Base-by-base conservation (phyloP, 2,113 vertebrate genomes). In the Grus americana region DNA sequence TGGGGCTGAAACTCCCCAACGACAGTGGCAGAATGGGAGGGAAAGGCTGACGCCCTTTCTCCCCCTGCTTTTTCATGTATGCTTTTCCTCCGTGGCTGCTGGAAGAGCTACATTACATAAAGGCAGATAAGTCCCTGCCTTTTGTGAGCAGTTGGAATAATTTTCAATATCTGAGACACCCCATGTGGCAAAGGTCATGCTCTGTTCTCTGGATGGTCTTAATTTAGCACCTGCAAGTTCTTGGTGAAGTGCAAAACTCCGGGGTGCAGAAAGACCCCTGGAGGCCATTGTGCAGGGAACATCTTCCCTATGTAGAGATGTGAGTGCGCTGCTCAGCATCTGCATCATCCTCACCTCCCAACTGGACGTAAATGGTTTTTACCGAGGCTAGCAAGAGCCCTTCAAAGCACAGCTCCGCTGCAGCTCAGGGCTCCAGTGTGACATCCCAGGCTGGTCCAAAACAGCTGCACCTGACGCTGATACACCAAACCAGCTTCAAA, bases 131-230 rank as follows among this genome's bases (percentile, higher is more conserved):
- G 17, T 86, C 27, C 26, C 15, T 72, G 70, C 15, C 40, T 94
- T 94, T 81, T 93, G 84, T 68, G 70, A 95, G 70, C 34, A n/a
- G 74, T 4, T 40, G 40, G 87, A 90, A 95, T 65, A 49, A 82
- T 55, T 88, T 97, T 94, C 87, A 49, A 5, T 92, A 90, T 95
- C 87, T 93, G 71, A 96, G 94, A 82, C 78, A 54, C 71, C 81
- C 78, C 29, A 52, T 82, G 70, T 87, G 66, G 81, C 90, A 85
- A 73, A 96, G 94, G 94, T 96, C 81, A 6, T 58, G 87, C 66
- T 76, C 87, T 94, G 93, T 96, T 96, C 96, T 96, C 84, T 90
- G 36, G 54, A 83, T n/a, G 54, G 32, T 82, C 93, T 96, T 96
- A 90, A 93, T 94, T 93, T 96, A 95, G 95, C 79, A 83, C 75